Percentiles rank a stretch among this genome's conserved stretches.
Evolutionary conservation across 2,888 invertebrate species (phyloP).

Genomic region (Syrista parreyssii): DNA sequence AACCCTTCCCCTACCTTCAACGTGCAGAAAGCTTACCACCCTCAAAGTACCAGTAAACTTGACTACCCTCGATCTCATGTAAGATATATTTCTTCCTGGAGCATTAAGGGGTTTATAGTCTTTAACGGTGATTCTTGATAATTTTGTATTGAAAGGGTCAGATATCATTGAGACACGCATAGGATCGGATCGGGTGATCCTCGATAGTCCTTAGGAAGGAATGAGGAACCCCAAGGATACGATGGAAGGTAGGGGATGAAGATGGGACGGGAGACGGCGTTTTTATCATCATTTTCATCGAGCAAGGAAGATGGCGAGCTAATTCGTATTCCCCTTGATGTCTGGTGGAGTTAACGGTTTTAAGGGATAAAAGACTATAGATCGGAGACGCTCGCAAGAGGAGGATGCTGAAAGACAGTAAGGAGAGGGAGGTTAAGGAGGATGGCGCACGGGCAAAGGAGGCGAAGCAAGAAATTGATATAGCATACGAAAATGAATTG

Average conservation of each 20-base stretch:
- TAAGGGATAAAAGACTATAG: slow-evolving; percentile 64
- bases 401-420: slow-evolving; percentile 22
- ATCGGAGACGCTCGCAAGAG: slow-evolving; percentile 47
- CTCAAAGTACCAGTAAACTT: not conserved
- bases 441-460: slow-evolving; percentile 42
- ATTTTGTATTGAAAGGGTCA: not conserved
- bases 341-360: slow-evolving; percentile 64
- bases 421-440: slow-evolving; percentile 27
- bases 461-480: slow-evolving; percentile 66
- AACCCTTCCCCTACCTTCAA: slow-evolving; percentile 16
- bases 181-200: not conserved
- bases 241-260: not conserved
- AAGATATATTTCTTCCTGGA: not conserved
- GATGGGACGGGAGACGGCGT: slow-evolving; percentile 20
- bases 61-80: not conserved
- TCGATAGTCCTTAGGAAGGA: not conserved
- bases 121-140: not conserved
- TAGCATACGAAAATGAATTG: slow-evolving; percentile 67
- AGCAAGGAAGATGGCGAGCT: slow-evolving; percentile 53
- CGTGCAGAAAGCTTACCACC: not conserved
- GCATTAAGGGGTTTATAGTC: not conserved
- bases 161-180: not conserved
- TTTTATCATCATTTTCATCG: slow-evolving; percentile 50
- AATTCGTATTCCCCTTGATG: slow-evolving; percentile 65
- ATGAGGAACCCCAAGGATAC: not conserved